Conservation (phyloP, 2,797 vertebrate genomes). For the Smutsia gigantea region DNA sequence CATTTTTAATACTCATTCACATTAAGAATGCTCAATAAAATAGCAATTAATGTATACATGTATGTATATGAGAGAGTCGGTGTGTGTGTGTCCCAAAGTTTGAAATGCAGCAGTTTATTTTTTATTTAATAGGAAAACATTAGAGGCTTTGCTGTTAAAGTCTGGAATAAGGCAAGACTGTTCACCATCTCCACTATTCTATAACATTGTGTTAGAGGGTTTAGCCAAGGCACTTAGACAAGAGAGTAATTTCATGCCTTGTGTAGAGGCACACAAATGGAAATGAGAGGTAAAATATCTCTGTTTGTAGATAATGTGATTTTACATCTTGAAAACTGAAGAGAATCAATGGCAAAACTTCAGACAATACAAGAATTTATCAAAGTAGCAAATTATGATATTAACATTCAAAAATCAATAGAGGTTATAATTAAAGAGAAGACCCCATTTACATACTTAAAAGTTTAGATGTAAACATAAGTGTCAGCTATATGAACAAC, state of each 20-base stretch:
- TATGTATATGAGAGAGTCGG: not conserved
- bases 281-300: not conserved
- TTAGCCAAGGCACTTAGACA: not conserved
- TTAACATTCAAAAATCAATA: not conserved
- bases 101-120: not conserved
- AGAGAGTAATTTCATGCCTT: not conserved
- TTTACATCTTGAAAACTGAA: not conserved
- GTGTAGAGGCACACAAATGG: not conserved
- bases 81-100: not conserved
- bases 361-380: not conserved
- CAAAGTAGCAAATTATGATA: not conserved
- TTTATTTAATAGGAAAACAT: not conserved
- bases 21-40: not conserved
- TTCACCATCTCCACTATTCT: not conserved
- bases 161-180: not conserved
- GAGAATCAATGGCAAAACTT: not conserved
- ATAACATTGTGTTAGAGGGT: not conserved
- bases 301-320: not conserved
- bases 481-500: not conserved
- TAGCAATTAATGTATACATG: not conserved
- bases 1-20: constrained; percentile 2
- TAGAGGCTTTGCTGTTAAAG: not conserved
- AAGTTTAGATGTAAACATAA: not conserved
- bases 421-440: not conserved
- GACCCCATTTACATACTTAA: not conserved